These are phyloP conservation scores for Athripsodes cinereus DNA, from an alignment of 2,888 invertebrate species.

Conservation along the genomic window DNA sequence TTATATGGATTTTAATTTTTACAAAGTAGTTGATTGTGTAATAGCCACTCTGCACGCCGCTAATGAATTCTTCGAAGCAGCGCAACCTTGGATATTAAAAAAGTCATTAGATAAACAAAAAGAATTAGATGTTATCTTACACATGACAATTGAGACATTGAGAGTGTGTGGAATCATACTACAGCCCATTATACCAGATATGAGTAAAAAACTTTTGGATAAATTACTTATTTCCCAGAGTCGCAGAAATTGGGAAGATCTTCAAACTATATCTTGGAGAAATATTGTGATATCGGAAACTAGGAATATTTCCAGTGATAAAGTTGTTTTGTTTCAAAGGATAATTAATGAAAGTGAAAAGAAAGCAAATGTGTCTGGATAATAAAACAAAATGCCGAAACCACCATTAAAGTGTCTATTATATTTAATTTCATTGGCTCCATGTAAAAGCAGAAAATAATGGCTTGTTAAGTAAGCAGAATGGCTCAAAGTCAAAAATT, in stretches of 20 bases:
- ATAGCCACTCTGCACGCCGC: conserved; percentile 69
- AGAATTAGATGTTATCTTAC: conserved; percentile 67
- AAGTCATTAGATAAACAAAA: conserved; percentile 52
- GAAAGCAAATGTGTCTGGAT: conserved; percentile 1
- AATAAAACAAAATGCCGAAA: no score
- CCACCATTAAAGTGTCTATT: no score
- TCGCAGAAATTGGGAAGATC: conserved; percentile 39
- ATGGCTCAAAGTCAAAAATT: no score
- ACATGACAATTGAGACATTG: conserved; percentile 78
- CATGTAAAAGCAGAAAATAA: no score
- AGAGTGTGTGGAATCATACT: conserved; percentile 74
- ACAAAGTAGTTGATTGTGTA: conserved; percentile 73
- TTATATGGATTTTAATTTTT: conserved; percentile 73
- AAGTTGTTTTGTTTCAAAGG: conserved; percentile 44
- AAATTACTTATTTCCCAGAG: conserved; percentile 49
- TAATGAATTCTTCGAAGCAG: conserved; percentile 80
- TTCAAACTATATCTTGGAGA: conserved; percentile 41
- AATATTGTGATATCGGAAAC: conserved; percentile 39
- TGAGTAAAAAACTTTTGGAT: conserved; percentile 62
- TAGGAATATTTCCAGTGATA: conserved; percentile 41
- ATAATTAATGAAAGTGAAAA: conserved; percentile 32
- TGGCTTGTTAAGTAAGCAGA: no score
- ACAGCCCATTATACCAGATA: conserved; percentile 78
- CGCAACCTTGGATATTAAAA: conserved; percentile 83
- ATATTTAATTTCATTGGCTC: no score